Conservation (phyloP, 2,797 vertebrate genomes). For the Pantherophis vulpinus region DNA sequence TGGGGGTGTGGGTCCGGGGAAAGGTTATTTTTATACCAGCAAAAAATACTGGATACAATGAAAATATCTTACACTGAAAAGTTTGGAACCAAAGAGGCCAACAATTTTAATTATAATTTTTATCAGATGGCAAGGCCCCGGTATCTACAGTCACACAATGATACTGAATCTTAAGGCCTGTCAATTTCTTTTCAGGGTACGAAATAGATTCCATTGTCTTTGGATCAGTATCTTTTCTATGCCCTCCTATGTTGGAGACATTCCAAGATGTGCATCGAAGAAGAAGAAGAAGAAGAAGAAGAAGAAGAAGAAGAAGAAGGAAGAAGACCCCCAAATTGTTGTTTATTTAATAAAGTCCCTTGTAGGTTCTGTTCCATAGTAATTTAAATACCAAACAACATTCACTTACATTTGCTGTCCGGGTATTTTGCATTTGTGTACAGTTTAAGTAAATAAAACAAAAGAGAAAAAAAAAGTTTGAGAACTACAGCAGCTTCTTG, state of each 20-base stretch:
- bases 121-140: conserved; percentile 86
- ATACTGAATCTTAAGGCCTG: conserved; percentile 85
- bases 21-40: conserved; percentile 98
- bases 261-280: conserved; percentile 70
- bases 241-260: conserved; percentile 80
- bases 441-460: conserved; percentile 95
- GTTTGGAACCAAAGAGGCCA: conserved; percentile 99
- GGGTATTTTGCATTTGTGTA: conserved; percentile 87
- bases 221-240: conserved; percentile 88
- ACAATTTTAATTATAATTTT: conserved; percentile 84
- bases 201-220: conserved; percentile 86
- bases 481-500: conserved; percentile 57
- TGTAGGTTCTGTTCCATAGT: conserved; percentile 94
- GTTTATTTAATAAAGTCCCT: conserved; percentile 99
- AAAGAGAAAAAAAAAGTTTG: conserved; percentile 77
- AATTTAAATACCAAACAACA: conserved; percentile 93
- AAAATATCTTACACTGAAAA: conserved; percentile 94
- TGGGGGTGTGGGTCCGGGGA: conserved; percentile 65
- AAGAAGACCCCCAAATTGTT: conserved; percentile 72
- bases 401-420: conserved; percentile 80
- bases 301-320: not conserved
- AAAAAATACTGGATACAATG: conserved; percentile 88
- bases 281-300: not conserved
- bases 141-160: conserved; percentile 74
- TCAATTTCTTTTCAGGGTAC: conserved; percentile 93